Conservation (phyloP, 2,797 vertebrate genomes). For the Hippoglossus hippoglossus region DNA sequence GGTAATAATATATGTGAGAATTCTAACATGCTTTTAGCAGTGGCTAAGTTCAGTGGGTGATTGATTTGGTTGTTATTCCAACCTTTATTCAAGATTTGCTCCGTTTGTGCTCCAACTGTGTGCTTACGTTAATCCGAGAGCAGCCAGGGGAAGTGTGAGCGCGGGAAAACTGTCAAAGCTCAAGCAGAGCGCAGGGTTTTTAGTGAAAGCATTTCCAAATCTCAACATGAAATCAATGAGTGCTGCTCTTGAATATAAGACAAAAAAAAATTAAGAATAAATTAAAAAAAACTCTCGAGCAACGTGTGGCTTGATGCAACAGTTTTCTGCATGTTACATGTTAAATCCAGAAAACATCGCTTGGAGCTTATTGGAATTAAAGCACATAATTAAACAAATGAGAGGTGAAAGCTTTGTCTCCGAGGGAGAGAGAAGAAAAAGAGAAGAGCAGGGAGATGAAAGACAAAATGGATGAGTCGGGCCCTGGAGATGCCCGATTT, state of each 20-base stretch:
- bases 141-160: too few relatives aligned
- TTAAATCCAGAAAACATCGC: slow-evolving; percentile 58
- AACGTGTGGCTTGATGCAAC: slow-evolving; percentile 24
- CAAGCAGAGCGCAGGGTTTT: too few relatives aligned
- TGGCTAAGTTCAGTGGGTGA: neutral
- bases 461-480: slow-evolving; percentile 38
- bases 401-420: slow-evolving; percentile 55
- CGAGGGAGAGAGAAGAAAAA: slow-evolving; percentile 29
- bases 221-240: too few relatives aligned
- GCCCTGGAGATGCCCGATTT: slow-evolving; percentile 53
- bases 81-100: too few relatives aligned
- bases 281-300: neutral
- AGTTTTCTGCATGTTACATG: slow-evolving; percentile 27
- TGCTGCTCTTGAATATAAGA: neutral
- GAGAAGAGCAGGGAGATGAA: slow-evolving; percentile 56
- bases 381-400: slow-evolving; percentile 71
- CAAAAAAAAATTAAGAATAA: too few relatives aligned
- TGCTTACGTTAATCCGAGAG: too few relatives aligned
- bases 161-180: too few relatives aligned
- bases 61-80: neutral
- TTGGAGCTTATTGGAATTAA: slow-evolving; percentile 65
- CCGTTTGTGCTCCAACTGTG: too few relatives aligned
- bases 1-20: too few relatives aligned
- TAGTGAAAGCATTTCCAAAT: too few relatives aligned
- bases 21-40: neutral